Conservation (phyloP, 1,140 invertebrate species). For the Anadara kagoshimensis region DNA sequence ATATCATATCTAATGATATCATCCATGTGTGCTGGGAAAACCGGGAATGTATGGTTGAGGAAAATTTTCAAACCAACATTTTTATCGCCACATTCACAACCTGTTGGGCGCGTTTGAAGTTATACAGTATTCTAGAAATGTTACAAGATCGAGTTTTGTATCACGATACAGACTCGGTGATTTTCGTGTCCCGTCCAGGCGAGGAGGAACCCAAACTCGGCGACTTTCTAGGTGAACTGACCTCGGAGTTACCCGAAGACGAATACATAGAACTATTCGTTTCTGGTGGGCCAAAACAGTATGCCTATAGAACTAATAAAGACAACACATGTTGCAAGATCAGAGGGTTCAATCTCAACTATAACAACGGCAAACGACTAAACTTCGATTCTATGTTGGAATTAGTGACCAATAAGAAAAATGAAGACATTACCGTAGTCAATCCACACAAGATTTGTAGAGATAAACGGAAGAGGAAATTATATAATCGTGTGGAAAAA, state of each 20-base stretch:
- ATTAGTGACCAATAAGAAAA: slow-evolving; percentile 1
- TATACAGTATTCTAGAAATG: slow-evolving; percentile 68
- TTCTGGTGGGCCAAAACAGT: slow-evolving; percentile 46
- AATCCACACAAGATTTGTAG: slow-evolving; percentile 36
- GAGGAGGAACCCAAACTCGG: slow-evolving; percentile 4
- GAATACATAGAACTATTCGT: slow-evolving; percentile 43
- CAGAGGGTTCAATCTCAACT: slow-evolving; percentile 42
- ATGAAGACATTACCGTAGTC: slow-evolving; percentile 12
- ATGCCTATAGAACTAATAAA: slow-evolving; percentile 34
- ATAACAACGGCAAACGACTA: slow-evolving; percentile 23
- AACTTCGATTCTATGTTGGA: slow-evolving; percentile 32
- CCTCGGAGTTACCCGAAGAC: slow-evolving; percentile 22
- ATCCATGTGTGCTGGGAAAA: slow-evolving; percentile 29
- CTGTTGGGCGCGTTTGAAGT: slow-evolving; percentile 68
- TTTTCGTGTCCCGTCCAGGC: slow-evolving; percentile 6
- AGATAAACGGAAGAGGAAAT: slow-evolving; percentile 14
- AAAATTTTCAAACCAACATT: slow-evolving; percentile 60
- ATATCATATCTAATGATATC: slow-evolving; percentile 36
- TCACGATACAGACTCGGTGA: slow-evolving; percentile 70
- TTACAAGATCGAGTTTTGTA: slow-evolving; percentile 67
- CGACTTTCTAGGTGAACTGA: slow-evolving; percentile 42
- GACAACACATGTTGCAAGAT: slow-evolving; percentile 38
- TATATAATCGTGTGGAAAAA: slow-evolving; percentile 29
- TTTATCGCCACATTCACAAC: slow-evolving; percentile 70
- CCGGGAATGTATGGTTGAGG: neutral